Percentiles rank a stretch among this genome's conserved stretches.
Evolutionary conservation across 2,888 invertebrate species (phyloP).

Genomic region (Tenthredo livida): DNA sequence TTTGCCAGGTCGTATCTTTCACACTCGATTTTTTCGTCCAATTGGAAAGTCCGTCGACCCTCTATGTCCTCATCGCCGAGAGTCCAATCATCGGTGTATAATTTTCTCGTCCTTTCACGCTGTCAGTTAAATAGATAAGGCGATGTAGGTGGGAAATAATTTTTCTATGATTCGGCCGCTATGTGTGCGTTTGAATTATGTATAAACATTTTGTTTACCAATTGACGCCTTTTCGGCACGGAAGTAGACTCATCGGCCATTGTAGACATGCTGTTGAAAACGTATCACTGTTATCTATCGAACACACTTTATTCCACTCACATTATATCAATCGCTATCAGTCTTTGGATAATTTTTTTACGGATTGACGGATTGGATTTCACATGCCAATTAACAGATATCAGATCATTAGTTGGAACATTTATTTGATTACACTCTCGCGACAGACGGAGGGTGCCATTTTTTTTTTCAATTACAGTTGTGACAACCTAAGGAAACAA

Average conservation of each 20-base stretch:
- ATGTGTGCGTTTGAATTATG: constrained; percentile 25
- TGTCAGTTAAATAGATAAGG: constrained; percentile 75
- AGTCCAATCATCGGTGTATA: constrained; percentile 96
- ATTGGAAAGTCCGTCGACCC: constrained; percentile 91
- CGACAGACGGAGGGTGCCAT: constrained; percentile 64
- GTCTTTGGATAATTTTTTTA: constrained; percentile 1
- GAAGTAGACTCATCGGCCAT: constrained; percentile 75
- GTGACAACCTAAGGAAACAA: background rate
- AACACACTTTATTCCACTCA: constrained; percentile 41
- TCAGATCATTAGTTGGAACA: constrained; percentile 57
- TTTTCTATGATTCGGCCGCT: background rate
- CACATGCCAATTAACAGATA: constrained; percentile 65
- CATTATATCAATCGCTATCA: constrained; percentile 25
- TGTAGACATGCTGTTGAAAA: constrained; percentile 73
- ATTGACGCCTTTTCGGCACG: constrained; percentile 75
- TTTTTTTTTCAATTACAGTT: constrained; percentile 57
- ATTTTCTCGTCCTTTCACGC: constrained; percentile 94
- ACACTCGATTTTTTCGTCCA: constrained; percentile 94
- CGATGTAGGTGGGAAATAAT: background rate
- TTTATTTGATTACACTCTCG: constrained; percentile 61
- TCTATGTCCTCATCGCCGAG: constrained; percentile 93
- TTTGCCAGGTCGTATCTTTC: constrained; percentile 88
- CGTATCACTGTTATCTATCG: constrained; percentile 72
- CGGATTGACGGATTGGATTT: constrained; percentile 56
- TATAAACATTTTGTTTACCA: constrained; percentile 74